These are phyloP conservation scores for Proterorhinus semilunaris DNA, from an alignment of 2,113 vertebrate genomes.

Conservation along the genomic window DNA sequence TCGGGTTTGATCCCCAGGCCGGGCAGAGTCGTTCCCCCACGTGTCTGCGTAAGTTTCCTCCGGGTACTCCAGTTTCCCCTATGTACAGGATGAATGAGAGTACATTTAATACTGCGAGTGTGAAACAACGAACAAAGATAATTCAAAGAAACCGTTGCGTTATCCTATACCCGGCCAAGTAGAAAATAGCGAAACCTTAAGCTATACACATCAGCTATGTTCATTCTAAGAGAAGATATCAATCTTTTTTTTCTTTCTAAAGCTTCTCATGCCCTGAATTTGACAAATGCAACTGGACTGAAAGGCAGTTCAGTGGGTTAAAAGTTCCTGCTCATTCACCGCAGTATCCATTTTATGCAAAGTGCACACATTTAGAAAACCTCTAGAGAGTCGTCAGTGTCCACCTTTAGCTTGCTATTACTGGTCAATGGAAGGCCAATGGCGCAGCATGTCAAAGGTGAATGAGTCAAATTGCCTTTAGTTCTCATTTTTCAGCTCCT, in stretches of 20 bases:
- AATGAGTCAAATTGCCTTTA: constrained; percentile 72
- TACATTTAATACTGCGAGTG: too few relatives aligned
- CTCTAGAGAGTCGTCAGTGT: constrained; percentile 9
- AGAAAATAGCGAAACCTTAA: neutral
- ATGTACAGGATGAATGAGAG: too few relatives aligned
- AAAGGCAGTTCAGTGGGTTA: neutral
- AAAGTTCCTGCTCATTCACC: constrained; percentile 17
- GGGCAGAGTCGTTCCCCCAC: too few relatives aligned
- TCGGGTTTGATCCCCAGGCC: too few relatives aligned
- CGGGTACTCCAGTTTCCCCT: too few relatives aligned
- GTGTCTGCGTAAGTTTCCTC: too few relatives aligned
- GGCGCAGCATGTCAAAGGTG: constrained; percentile 57
- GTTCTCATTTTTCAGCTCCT: constrained; percentile 52
- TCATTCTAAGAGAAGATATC: too few relatives aligned
- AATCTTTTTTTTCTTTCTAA: neutral
- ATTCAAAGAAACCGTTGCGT: too few relatives aligned
- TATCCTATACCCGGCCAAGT: neutral
- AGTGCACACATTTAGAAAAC: constrained; percentile 10
- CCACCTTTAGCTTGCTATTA: constrained; percentile 48
- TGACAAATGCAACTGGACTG: neutral
- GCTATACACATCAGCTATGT: neutral
- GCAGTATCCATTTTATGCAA: constrained; percentile 10
- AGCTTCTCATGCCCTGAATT: neutral
- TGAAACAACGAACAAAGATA: too few relatives aligned
- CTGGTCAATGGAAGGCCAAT: constrained; percentile 29